Evolutionary conservation across 2,888 invertebrate genomes (phyloP).

Genomic region (Anodontia alba): DNA sequence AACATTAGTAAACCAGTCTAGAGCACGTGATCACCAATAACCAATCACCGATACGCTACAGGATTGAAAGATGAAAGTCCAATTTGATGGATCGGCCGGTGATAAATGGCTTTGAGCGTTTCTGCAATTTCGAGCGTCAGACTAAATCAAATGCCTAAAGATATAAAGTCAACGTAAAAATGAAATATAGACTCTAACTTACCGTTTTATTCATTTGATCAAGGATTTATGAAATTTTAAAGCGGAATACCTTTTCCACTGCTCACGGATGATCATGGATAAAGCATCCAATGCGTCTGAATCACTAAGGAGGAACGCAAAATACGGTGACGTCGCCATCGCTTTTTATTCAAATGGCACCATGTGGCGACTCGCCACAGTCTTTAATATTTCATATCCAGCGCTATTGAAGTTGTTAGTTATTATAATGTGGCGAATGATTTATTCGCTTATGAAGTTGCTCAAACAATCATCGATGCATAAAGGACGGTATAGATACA

Average conservation of each 20-base stretch:
- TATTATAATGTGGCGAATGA: conserved; percentile 18
- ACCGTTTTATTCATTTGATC: conserved; percentile 9
- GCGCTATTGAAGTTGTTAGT: conserved; percentile 6
- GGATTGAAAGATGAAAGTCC: conserved; percentile 61
- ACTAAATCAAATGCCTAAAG: conserved; percentile 56
- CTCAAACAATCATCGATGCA: neutral
- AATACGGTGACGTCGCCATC: neutral
- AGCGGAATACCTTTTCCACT: conserved; percentile 9
- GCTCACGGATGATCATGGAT: neutral
- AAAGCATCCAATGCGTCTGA: neutral
- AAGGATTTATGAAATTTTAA: neutral
- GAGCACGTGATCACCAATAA: conserved; percentile 74
- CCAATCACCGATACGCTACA: conserved; percentile 68
- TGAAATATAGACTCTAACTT: conserved; percentile 13
- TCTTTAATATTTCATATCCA: conserved; percentile 14
- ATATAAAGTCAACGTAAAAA: conserved; percentile 26
- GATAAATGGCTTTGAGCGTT: conserved; percentile 61
- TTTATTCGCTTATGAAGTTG: conserved; percentile 3
- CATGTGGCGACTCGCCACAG: conserved; percentile 14
- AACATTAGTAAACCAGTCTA: conserved; percentile 75
- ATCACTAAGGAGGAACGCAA: conserved; percentile 2
- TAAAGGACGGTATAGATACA: neutral
- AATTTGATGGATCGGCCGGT: conserved; percentile 58
- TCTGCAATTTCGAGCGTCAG: conserved; percentile 53
- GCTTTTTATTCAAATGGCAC: neutral